phyloP scores from a whole-genome alignment of 1,140 invertebrate species.

The Spodoptera litura region DNA sequence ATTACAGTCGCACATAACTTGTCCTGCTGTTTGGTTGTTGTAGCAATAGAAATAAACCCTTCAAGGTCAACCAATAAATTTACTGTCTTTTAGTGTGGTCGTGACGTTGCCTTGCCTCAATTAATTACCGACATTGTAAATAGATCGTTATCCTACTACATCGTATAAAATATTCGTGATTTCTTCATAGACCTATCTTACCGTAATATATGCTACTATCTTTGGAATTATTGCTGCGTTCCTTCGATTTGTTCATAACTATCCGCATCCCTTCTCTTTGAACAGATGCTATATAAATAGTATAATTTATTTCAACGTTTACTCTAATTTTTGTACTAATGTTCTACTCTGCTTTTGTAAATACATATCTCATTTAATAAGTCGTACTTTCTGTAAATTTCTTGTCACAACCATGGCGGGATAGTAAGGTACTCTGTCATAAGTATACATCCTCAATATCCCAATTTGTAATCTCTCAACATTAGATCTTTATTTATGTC shows the following conservation, averaged over 20 bases:
- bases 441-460: background rate
- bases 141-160: conserved; percentile 9
- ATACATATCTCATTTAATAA: conserved; percentile 13
- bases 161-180: conserved; percentile 28
- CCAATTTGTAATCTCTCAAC: no score
- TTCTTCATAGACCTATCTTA: conserved; percentile 29
- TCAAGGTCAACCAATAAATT: background rate
- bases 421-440: no score
- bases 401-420: conserved; percentile 28
- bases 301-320: conserved; percentile 22
- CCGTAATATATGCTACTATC: conserved; percentile 21
- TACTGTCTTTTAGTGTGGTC: background rate
- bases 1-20: conserved; percentile 50
- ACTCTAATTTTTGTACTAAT: conserved; percentile 33
- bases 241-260: background rate
- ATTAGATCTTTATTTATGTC: no score
- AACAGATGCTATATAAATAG: conserved; percentile 17
- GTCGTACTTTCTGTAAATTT: conserved; percentile 7
- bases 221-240: conserved; percentile 41
- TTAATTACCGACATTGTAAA: background rate
- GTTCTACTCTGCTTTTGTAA: conserved; percentile 9
- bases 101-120: background rate
- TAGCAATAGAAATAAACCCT: background rate
- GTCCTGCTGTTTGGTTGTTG: conserved; percentile 53
- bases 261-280: background rate